phyloP scores from a whole-genome alignment of 2,113 vertebrate species.

The Rostratula benghalensis region DNA sequence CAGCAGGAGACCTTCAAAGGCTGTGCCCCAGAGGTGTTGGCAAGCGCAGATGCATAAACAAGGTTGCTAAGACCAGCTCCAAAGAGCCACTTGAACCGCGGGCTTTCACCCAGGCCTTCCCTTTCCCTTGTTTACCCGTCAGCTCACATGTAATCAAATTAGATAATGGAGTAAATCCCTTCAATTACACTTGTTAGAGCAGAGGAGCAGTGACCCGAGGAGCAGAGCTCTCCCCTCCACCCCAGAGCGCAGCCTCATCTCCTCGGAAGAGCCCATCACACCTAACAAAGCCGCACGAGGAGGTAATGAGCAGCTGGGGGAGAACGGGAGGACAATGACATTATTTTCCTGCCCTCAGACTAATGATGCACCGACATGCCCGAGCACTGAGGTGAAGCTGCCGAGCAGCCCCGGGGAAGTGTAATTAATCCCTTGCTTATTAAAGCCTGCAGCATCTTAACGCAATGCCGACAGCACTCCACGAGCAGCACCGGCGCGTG shows the following conservation, averaged over 20 bases:
- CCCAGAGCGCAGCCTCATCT: neutral
- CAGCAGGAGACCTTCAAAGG: neutral
- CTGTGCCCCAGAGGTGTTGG: neutral
- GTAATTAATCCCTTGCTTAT: conserved; percentile 42
- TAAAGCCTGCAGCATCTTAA: neutral
- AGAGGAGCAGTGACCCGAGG: neutral
- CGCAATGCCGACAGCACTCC: neutral
- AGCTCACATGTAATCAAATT: neutral
- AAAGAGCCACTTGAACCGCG: neutral
- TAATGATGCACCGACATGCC: neutral
- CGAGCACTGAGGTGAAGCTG: neutral
- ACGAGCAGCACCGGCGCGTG: accelerated
- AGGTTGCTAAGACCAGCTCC: neutral
- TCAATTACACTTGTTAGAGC: neutral
- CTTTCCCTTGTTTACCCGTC: conserved; percentile 7
- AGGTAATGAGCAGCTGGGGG: neutral
- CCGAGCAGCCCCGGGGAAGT: neutral
- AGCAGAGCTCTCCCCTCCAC: neutral
- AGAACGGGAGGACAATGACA: neutral
- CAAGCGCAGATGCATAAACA: neutral
- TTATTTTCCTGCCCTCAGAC: neutral
- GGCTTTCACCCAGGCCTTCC: neutral
- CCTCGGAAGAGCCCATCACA: neutral
- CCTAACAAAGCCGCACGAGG: neutral
- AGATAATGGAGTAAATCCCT: conserved; percentile 5